A percentile compares a stretch with the other conserved stretches of the same genome.
phyloP scores from a whole-genome alignment of 2,888 invertebrate species.

The Cryptocheilus praepositus region DNA sequence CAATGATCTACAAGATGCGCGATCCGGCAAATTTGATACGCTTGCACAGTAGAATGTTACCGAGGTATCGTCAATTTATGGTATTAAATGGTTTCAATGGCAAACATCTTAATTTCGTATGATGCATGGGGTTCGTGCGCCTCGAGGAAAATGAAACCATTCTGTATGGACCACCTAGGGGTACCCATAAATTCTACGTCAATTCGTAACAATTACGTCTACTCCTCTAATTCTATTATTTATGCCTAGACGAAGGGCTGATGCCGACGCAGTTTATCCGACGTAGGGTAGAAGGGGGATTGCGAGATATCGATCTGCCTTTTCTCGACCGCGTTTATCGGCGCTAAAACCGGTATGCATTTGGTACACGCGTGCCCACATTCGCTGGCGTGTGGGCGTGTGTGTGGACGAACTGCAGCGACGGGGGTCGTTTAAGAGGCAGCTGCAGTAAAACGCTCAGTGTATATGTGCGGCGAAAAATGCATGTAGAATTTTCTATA shows the following conservation, averaged over 20 bases:
- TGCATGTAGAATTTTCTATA: background rate
- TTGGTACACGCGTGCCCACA: background rate
- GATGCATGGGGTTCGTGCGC: conserved; percentile 24
- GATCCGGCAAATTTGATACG: too few species aligned
- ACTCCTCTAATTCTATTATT: conserved; percentile 57
- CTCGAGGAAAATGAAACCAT: background rate
- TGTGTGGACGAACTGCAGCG: background rate
- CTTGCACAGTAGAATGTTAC: too few species aligned
- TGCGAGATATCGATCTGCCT: conserved; percentile 53
- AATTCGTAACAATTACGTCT: conserved; percentile 64
- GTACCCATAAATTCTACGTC: conserved; percentile 56
- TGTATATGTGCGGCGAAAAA: background rate
- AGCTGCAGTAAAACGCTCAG: background rate
- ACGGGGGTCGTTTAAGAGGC: background rate
- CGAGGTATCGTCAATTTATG: too few species aligned
- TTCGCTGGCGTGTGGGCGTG: background rate
- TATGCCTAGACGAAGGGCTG: conserved; percentile 39
- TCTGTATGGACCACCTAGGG: conserved; percentile 49
- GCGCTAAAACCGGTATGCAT: conserved; percentile 1
- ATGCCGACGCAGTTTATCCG: conserved; percentile 36
- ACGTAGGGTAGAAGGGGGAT: conserved; percentile 11
- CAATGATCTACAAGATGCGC: too few species aligned
- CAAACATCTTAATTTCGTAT: background rate
- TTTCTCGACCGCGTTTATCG: conserved; percentile 33
- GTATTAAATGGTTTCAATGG: too few species aligned